Percentiles rank a stretch among this genome's conserved stretches.
phyloP scores from a whole-genome alignment of 1,140 invertebrate genomes.

The Subanguina moxae region DNA sequence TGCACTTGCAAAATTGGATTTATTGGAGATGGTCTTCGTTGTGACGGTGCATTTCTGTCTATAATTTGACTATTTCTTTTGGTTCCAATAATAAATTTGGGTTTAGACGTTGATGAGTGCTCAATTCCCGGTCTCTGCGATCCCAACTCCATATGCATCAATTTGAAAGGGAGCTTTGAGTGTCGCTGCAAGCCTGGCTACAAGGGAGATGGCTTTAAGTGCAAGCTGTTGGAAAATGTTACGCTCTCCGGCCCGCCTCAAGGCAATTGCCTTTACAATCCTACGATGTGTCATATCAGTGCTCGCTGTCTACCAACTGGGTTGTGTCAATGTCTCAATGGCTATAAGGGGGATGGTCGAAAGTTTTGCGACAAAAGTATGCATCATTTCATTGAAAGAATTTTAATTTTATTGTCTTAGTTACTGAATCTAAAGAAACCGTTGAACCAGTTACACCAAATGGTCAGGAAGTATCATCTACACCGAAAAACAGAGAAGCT shows the following conservation, averaged over 20 bases:
- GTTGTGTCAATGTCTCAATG: slow-evolving; percentile 32
- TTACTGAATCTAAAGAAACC: neutral
- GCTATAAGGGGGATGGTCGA: slow-evolving; percentile 44
- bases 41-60: slow-evolving; percentile 42
- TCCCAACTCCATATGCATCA: slow-evolving; percentile 91
- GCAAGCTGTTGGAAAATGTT: slow-evolving; percentile 11
- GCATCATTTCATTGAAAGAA: neutral
- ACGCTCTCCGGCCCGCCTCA: slow-evolving; percentile 11
- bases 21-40: slow-evolving; percentile 52
- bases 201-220: slow-evolving; percentile 72
- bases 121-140: slow-evolving; percentile 85
- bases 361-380: slow-evolving; percentile 22
- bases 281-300: slow-evolving; percentile 36
- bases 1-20: slow-evolving; percentile 51
- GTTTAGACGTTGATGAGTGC: slow-evolving; percentile 88
- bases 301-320: slow-evolving; percentile 39
- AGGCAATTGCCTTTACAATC: slow-evolving; percentile 29
- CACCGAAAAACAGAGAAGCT: too few species aligned
- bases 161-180: slow-evolving; percentile 87
- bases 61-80: neutral
- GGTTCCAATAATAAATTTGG: neutral
- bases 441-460: too few species aligned
- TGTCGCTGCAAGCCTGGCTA: slow-evolving; percentile 92
- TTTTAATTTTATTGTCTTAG: neutral
- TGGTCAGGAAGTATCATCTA: too few species aligned